Percentiles rank a stretch among this genome's conserved stretches.
phyloP scores from a whole-genome alignment of 2,113 vertebrate genomes.

The Toxotes jaculatrix region DNA sequence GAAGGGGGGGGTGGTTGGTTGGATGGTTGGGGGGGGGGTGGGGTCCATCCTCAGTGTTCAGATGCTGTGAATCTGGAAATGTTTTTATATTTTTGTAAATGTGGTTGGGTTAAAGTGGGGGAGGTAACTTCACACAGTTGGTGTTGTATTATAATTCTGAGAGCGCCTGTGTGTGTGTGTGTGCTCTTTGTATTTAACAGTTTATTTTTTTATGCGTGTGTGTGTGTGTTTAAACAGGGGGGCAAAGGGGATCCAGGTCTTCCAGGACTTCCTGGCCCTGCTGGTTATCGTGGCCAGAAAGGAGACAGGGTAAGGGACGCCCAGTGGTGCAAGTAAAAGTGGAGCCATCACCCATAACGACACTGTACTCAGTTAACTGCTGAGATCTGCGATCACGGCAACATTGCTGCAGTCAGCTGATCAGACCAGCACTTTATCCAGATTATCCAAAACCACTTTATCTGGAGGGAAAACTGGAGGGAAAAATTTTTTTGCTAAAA shows the following conservation, averaged over 20 bases:
- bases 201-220: slow-evolving; percentile 22
- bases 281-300: slow-evolving; percentile 90
- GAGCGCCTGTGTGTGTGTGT: slow-evolving; percentile 36
- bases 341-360: neutral
- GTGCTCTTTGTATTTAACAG: slow-evolving; percentile 26
- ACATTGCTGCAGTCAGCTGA: neutral
- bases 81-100: slow-evolving; percentile 48
- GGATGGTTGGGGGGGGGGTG: neutral
- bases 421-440: neutral
- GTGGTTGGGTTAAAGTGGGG: slow-evolving; percentile 45
- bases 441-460: too few relatives aligned
- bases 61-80: slow-evolving; percentile 30
- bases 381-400: too few relatives aligned
- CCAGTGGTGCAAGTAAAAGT: neutral
- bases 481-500: too few relatives aligned
- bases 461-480: too few relatives aligned
- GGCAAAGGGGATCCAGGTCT: slow-evolving; percentile 89
- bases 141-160: slow-evolving; percentile 58
- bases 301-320: slow-evolving; percentile 91
- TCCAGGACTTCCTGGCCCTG: slow-evolving; percentile 92
- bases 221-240: slow-evolving; percentile 86
- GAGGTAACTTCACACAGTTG: slow-evolving; percentile 49
- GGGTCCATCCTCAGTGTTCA: slow-evolving; percentile 2
- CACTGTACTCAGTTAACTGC: too few relatives aligned
- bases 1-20: slow-evolving; percentile 13